Evolutionary conservation across 2,797 vertebrate species (phyloP).

Genomic region (Galagoides demidoff): DNA sequence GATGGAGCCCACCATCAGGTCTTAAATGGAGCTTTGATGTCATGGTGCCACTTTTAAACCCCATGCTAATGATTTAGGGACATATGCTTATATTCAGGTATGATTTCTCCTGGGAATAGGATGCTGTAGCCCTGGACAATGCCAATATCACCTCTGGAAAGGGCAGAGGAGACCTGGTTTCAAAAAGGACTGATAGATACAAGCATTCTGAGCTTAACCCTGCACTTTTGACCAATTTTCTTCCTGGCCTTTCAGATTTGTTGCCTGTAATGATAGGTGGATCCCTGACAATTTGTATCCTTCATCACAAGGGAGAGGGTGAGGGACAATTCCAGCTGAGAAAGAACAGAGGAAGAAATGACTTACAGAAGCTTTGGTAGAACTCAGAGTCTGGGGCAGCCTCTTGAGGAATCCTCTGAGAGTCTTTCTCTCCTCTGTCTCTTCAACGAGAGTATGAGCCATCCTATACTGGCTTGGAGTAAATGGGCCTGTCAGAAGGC

Average conservation of each 20-base stretch:
- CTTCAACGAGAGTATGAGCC: not conserved
- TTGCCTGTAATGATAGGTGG: not conserved
- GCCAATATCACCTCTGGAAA: not conserved
- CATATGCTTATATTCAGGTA: not conserved
- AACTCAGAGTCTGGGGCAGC: not conserved
- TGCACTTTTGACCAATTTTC: not conserved
- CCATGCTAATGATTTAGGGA: not conserved
- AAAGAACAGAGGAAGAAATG: conserved; percentile 6
- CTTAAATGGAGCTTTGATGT: not conserved
- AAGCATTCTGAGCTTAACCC: not conserved
- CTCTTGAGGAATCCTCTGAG: not conserved
- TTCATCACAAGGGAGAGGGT: not conserved
- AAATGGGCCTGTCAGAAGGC: not conserved
- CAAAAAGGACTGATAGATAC: not conserved
- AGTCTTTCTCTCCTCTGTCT: not conserved
- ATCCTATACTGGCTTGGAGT: not conserved
- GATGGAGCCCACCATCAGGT: not conserved
- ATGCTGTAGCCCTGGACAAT: not conserved
- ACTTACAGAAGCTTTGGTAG: conserved; percentile 31
- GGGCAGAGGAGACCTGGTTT: not conserved
- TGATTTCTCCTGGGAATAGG: not conserved
- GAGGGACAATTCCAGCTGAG: not conserved
- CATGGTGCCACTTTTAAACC: conserved; percentile 25
- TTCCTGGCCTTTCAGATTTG: not conserved
- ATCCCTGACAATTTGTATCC: not conserved